phyloP scores from a whole-genome alignment of 2,888 invertebrate species.

The Chrysolina americana region DNA sequence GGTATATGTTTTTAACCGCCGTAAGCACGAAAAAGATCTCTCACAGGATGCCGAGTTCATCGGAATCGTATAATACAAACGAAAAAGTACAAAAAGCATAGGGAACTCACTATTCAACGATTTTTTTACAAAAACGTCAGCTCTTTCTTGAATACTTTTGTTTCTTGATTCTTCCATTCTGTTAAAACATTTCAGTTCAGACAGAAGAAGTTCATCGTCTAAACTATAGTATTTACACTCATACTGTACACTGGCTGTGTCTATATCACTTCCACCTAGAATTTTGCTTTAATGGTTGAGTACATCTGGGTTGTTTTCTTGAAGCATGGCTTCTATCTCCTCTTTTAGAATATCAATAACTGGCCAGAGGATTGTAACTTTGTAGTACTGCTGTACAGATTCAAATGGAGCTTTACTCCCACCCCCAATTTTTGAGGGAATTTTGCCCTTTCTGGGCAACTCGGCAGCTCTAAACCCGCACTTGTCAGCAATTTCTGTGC shows the following conservation, averaged over 20 bases:
- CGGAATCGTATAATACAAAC: too few species aligned
- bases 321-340: background rate
- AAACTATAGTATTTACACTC: background rate
- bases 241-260: background rate
- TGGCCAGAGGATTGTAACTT: constrained; percentile 21
- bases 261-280: background rate
- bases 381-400: constrained; percentile 12
- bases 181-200: constrained; percentile 2
- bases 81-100: too few species aligned
- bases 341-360: constrained; percentile 6
- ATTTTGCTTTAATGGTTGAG: too few species aligned
- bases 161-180: background rate
- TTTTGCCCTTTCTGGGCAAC: constrained; percentile 5
- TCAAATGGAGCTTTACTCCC: constrained; percentile 11
- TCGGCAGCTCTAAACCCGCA: constrained; percentile 10
- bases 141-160: background rate
- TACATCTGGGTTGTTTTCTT: background rate
- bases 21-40: background rate
- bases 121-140: too few species aligned
- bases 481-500: constrained; percentile 19
- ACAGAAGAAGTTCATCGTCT: background rate
- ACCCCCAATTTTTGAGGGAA: constrained; percentile 14
- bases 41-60: too few species aligned
- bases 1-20: background rate
- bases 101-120: background rate